Base-by-base conservation (phyloP, 2,113 vertebrate genomes). In the Steatornis caripensis region DNA sequence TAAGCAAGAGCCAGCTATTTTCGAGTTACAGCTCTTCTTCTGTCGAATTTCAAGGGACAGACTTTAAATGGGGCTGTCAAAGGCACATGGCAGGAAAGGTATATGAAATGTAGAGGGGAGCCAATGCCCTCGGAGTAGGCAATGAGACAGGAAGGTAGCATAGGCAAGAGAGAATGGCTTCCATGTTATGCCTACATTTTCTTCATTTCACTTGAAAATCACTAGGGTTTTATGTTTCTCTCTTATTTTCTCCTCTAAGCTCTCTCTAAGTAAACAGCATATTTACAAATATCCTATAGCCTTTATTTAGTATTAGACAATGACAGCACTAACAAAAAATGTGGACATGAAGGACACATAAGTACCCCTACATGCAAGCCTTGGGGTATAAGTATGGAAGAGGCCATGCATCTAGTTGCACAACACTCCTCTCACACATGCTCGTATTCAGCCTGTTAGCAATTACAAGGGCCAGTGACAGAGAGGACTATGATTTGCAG, bases 291-390 rank as follows among this genome's bases (percentile, higher is more conserved):
- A 65, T 21, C 20, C 27, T 68, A 12, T 11, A 70, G 60, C 9
- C 12, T 48, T 87, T 61, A 71, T 32, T 79, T 66, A 76, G 9
- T 53, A 54, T 54, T 29, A 43, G 55, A 22, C 34, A 64, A 13
- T 17, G 36, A 49, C 1, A 95, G 8, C 53, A 43, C 34, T 77
- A 77, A 34, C 34, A 72, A 54, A 90, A 94, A 61, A 23, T 2
- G 17, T 29, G 26, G 4, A 37, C 3, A 1, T 29, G 41, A 84
- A 62, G 70, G 60, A 75, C 34, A 34, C 0, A 0, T 26, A 89
- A 51, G 30, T 23, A 64, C 3, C 3, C 17, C 6, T 7, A 11
- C 12, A 21, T 13, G 10, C 22, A 90, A 68, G 36, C 15, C 58
- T 36, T 70, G 49, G 32, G 11, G 20, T 49, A 10, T 27, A 61